Base-by-base conservation (phyloP, 2,888 invertebrate species). In the Polydrusus pterygomalis region DNA sequence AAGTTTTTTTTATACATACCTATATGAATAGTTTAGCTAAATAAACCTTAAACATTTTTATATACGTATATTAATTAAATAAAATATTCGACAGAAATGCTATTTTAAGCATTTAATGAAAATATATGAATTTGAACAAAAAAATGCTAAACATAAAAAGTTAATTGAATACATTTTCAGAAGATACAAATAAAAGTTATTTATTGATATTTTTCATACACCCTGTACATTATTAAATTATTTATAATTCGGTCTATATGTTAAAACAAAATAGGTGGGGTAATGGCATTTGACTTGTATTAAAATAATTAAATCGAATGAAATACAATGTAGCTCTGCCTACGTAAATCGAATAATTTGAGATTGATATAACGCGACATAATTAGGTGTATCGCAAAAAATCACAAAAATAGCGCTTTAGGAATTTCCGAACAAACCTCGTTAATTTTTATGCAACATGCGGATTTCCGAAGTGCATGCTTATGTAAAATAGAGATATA, bases 371-470 rank as follows among this genome's bases (percentile, higher is more conserved):
- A 6, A 13, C 6, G n/a, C n/a, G 43, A 43, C 43, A 43, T 43
- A 43, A 43, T 43, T 43, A 43, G 34, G 30, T 34, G 2, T 34
- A 34, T 43, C 5, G 43, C 43, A 43, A n/a, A 13, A 13, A 43
- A 43, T 43, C 43, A 43, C 10, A 6, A 43, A 43, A 43, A 5
- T 13, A 1, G 18, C 18, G 18, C 25, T 51, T 51, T 20, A 10
- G 51, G 51, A 51, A 51, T 51, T 51, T 20, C 51, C 51, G 17
- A 51, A 51, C 8, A 51, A 20, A 51, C 18, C 18, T 25, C 43
- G 18, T 20, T 20, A 5, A 18, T 17, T 51, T 51, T 51, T 1
- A 18, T 51, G 20, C 18, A 51, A 51, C 51, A 51, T 20, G 13
- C 18, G 51, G 51, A 51, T 51, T 51, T 51, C 51, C 51, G 51